phyloP scores from a whole-genome alignment of 2,797 vertebrate species.

The Peromyscus nudipes region DNA sequence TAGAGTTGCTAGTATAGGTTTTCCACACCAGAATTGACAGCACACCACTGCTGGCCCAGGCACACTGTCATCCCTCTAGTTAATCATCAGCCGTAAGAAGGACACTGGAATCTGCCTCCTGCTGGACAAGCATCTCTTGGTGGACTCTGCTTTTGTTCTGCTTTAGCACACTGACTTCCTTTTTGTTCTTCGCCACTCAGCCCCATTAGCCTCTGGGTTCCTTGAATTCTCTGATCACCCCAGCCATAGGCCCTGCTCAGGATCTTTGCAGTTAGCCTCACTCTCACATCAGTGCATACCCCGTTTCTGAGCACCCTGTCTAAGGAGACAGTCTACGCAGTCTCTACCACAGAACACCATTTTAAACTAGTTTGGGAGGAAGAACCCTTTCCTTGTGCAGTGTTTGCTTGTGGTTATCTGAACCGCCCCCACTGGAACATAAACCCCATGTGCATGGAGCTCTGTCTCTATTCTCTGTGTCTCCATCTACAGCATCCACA shows the following conservation, averaged over 20 bases:
- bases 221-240: accelerated
- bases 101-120: background rate
- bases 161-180: accelerated
- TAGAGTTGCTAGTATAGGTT: background rate
- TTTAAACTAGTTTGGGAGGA: background rate
- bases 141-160: background rate
- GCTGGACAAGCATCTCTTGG: background rate
- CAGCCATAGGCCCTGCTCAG: background rate
- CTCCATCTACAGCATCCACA: background rate
- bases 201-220: background rate
- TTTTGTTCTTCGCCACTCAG: background rate
- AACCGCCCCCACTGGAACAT: accelerated
- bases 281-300: background rate
- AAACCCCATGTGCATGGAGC: accelerated
- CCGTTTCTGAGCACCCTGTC: background rate
- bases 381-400: background rate
- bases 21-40: background rate
- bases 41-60: background rate
- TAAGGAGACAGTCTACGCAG: background rate
- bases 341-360: background rate
- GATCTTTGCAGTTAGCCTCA: background rate
- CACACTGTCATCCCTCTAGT: background rate
- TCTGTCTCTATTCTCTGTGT: background rate
- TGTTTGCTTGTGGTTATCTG: background rate
- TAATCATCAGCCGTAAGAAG: accelerated